phyloP scores from a whole-genome alignment of 1,140 invertebrate genomes.

The Lamellibrachia luymesi region DNA sequence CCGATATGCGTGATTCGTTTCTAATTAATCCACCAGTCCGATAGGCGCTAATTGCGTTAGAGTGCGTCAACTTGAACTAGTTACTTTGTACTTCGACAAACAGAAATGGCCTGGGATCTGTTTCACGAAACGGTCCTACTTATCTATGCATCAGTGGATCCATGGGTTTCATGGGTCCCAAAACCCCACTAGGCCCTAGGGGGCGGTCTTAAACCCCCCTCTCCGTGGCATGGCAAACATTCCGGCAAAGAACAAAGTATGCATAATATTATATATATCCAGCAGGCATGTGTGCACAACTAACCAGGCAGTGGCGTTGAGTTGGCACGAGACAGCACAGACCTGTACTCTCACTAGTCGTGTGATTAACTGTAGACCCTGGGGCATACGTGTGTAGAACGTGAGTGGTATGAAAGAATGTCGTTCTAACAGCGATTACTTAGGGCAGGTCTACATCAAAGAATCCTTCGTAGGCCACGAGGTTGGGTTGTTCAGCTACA shows the following conservation, averaged over 20 bases:
- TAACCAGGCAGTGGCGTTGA: background rate
- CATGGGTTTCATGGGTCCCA: background rate
- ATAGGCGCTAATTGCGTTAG: background rate
- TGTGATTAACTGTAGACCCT: background rate
- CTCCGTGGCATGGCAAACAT: too few species aligned
- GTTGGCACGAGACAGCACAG: background rate
- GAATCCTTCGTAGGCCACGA: background rate
- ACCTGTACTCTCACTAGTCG: background rate
- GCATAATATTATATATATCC: background rate
- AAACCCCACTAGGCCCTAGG: background rate
- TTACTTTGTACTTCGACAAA: background rate
- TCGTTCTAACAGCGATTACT: background rate
- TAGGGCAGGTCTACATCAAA: background rate
- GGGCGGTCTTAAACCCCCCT: too few species aligned
- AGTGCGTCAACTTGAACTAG: background rate
- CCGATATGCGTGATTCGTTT: background rate
- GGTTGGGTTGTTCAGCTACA: background rate
- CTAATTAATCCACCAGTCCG: background rate
- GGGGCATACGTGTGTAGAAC: background rate
- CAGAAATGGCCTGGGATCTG: background rate
- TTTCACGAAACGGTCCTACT: background rate
- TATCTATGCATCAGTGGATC: too few species aligned
- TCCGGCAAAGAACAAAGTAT: too few species aligned
- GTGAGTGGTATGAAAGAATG: background rate
- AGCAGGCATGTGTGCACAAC: background rate